phyloP scores from a whole-genome alignment of 2,888 invertebrate genomes.

The Brassicogethes aeneus region DNA sequence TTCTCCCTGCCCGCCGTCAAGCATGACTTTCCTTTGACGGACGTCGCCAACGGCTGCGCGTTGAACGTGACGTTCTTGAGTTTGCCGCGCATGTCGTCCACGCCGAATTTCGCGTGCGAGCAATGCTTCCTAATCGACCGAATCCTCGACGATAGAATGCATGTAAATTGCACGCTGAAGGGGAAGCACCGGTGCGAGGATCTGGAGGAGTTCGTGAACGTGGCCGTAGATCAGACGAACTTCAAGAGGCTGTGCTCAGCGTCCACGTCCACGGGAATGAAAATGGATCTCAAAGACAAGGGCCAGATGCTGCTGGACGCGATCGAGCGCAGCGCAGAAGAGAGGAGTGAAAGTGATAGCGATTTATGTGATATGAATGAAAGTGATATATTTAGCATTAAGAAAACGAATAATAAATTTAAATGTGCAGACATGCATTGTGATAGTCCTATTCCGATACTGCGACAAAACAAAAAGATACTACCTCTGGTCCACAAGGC shows the following conservation, averaged over 20 bases:
- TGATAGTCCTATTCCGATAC: conserved; percentile 34
- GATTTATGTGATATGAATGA: conserved; percentile 35
- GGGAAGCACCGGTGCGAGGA: conserved; percentile 65
- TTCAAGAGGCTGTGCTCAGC: conserved; percentile 4
- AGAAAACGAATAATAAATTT: conserved; percentile 32
- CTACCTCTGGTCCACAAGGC: conserved; percentile 17
- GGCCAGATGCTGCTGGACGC: conserved; percentile 37
- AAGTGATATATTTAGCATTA: conserved; percentile 41
- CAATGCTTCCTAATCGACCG: conserved; percentile 30
- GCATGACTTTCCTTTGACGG: conserved; percentile 65
- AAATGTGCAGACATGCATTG: conserved; percentile 36
- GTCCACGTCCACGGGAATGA: conserved; percentile 1
- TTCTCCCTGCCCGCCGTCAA: conserved; percentile 49
- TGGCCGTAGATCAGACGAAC: conserved; percentile 22
- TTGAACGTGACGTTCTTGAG: conserved; percentile 56
- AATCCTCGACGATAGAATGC: conserved; percentile 61
- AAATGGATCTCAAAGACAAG: conserved; percentile 24
- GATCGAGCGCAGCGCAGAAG: conserved; percentile 35
- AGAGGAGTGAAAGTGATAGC: conserved; percentile 32
- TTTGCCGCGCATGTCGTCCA: conserved; percentile 63
- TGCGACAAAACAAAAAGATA: conserved; percentile 17
- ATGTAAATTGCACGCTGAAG: conserved; percentile 59
- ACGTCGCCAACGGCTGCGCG: conserved; percentile 49
- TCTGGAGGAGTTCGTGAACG: conserved; percentile 55
- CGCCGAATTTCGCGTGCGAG: conserved; percentile 54